Conservation (phyloP, 2,113 vertebrate genomes). For the Syrrhaptes paradoxus region DNA sequence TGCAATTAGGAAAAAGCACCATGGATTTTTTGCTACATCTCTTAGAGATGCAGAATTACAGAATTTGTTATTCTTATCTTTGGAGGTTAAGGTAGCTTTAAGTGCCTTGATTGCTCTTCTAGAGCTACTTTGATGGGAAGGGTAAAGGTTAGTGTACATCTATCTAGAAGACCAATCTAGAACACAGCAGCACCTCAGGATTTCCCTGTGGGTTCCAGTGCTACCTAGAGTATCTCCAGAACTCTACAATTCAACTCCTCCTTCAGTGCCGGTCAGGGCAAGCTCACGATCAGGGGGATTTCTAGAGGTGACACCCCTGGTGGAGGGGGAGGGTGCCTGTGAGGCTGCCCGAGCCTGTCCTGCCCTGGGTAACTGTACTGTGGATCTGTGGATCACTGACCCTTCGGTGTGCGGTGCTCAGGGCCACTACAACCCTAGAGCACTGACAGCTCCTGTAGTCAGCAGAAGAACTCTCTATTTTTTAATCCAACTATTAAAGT, state of each 20-base stretch:
- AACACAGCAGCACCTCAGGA: background rate
- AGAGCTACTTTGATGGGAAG: no score
- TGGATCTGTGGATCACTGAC: background rate
- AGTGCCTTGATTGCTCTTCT: background rate
- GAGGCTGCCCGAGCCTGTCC: background rate
- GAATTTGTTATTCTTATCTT: background rate
- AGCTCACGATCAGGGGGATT: no score
- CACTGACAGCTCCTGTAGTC: background rate
- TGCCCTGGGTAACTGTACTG: background rate
- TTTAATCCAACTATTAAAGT: background rate
- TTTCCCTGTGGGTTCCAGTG: background rate
- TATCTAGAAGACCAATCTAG: background rate
- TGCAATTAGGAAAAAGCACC: background rate
- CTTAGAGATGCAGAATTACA: background rate
- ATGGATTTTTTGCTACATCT: background rate
- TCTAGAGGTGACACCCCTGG: fast-evolving
- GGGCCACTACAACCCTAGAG: background rate
- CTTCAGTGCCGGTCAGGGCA: background rate
- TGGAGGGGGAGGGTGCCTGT: background rate
- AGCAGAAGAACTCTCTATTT: background rate
- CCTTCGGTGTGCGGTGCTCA: no score
- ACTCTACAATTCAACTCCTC: background rate
- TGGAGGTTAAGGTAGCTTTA: background rate
- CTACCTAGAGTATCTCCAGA: background rate
- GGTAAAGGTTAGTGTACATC: background rate